These are phyloP conservation scores for Leiothrix lutea DNA, from an alignment of 2,113 vertebrate genomes.

Conservation along the genomic window DNA sequence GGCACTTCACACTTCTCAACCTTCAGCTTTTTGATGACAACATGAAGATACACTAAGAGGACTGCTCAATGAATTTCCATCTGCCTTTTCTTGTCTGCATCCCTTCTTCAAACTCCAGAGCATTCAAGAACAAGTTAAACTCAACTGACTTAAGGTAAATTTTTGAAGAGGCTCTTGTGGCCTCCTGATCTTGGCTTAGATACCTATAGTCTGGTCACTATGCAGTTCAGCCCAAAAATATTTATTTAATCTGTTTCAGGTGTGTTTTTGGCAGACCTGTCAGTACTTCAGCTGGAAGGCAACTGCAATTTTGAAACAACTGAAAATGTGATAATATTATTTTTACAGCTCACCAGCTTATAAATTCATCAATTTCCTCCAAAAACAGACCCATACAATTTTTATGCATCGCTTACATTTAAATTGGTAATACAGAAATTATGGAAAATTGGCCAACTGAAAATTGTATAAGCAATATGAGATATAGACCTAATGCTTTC, in stretches of 20 bases:
- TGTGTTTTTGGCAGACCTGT: background rate
- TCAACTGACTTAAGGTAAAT: background rate
- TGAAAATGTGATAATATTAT: background rate
- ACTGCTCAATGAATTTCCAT: background rate
- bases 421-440: background rate
- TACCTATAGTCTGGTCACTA: background rate
- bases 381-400: background rate
- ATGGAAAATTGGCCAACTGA: background rate
- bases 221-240: background rate
- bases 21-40: background rate
- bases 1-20: background rate
- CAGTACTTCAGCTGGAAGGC: background rate
- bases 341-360: background rate
- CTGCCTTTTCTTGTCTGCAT: background rate
- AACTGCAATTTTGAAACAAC: background rate
- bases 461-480: background rate
- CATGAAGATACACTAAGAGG: background rate
- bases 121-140: background rate
- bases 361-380: background rate
- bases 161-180: background rate
- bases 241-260: background rate
- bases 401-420: background rate
- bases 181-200: background rate
- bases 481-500: background rate
- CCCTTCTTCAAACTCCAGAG: background rate